Evolutionary conservation across 2,888 invertebrate species (phyloP), one percentile per base, ranked within the genome.

Genomic region (Dromius quadrimaculatus): DNA sequence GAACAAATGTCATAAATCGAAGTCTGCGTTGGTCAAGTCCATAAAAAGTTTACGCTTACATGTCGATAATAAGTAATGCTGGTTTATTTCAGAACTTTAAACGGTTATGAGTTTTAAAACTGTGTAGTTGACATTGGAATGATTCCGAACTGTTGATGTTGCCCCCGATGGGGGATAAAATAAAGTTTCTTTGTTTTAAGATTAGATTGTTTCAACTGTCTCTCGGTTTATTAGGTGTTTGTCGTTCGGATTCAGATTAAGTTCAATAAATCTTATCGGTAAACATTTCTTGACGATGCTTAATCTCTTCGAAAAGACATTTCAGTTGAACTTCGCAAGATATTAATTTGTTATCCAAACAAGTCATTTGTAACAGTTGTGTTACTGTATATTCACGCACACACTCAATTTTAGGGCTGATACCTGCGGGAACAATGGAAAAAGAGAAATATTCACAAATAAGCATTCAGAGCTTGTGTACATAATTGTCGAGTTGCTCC

Each of bases 1-100:
- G 61, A 68, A 70, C 69, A 54, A 54, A 45, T 15, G 43, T 28
- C 43, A 63, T 63, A 63, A 63, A 63, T 63, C 45, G 43, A 43
- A 63, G 43, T 63, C 28, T 63, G 38, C 41, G 28, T 32, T 63
- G 63, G 63, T 63, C 63, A 63, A 23, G 41, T 63, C 28, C 15
- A 63, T 63, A 63, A 63, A 63, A 63, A 63, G 22, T 63, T 63
- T 63, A 43, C 41, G 22, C 36, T 36, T 59, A 63, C 45, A 45
- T 36, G 23, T 36, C 63, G 43, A 63, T 63, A 63, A 63, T 63
- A 63, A 41, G 63, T 43, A 63, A 43, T 63, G 45, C 63, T 43
- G 28, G 38, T 45, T 63, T 43, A 41, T 43, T 59, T 34, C 36
- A 17, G 34, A 59, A 36, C 36, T 59, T 57, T 59, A 59, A 59